phyloP scores from a whole-genome alignment of 2,888 invertebrate species.

The Apamea monoglypha region DNA sequence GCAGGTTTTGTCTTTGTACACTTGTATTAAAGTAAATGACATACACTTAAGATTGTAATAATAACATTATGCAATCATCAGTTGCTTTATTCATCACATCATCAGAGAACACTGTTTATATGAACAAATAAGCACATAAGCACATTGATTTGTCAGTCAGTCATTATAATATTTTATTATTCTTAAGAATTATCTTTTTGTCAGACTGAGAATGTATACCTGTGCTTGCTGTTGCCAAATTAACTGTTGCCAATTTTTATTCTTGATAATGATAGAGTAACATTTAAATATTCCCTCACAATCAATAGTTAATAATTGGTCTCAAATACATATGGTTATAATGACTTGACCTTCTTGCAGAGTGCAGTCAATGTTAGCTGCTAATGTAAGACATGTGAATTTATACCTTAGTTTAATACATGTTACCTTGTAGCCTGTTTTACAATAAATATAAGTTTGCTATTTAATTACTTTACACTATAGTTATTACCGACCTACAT shows the following conservation, averaged over 20 bases:
- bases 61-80: conserved; percentile 33
- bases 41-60: conserved; percentile 37
- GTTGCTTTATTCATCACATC: conserved; percentile 29
- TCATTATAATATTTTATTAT: conserved; percentile 59
- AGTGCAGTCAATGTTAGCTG: conserved; percentile 44
- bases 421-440: conserved; percentile 77
- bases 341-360: conserved; percentile 52
- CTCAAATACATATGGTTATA: conserved; percentile 36
- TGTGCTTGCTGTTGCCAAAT: conserved; percentile 82
- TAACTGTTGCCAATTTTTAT: conserved; percentile 79
- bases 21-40: conserved; percentile 32
- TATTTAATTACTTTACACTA: conserved; percentile 62
- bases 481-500: conserved; percentile 42
- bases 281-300: conserved; percentile 49
- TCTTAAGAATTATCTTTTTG: conserved; percentile 61
- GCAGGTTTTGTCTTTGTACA: conserved; percentile 36
- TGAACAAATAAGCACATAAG: conserved; percentile 56
- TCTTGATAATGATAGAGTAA: conserved; percentile 60
- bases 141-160: conserved; percentile 50
- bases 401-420: conserved; percentile 59
- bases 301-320: conserved; percentile 37
- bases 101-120: conserved; percentile 33
- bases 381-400: conserved; percentile 53
- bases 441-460: conserved; percentile 63
- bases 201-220: conserved; percentile 74